Evolutionary conservation across 1,140 invertebrate species (phyloP).

Genomic region (Aleiodes sp.): DNA sequence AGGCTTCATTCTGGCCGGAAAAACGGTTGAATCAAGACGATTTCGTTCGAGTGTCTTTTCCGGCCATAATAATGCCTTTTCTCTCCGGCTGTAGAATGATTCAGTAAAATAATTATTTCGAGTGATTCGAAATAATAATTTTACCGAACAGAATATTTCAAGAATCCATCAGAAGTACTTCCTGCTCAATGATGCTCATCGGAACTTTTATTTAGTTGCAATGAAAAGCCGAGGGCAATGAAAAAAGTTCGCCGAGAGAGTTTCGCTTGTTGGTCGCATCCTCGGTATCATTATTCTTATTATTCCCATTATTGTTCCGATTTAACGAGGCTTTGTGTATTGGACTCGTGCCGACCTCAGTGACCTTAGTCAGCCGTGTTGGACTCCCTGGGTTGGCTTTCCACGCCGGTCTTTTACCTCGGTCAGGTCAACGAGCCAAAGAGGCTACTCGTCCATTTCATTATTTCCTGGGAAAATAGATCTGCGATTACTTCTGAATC

Average conservation of each 20-base stretch:
- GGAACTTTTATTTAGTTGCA: too few species aligned
- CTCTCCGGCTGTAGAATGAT: too few species aligned
- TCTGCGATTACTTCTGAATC: conserved; percentile 11
- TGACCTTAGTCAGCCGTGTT: conserved; percentile 33
- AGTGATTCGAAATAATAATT: too few species aligned
- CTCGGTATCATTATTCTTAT: conserved; percentile 33
- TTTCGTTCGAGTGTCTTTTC: too few species aligned
- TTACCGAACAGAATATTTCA: too few species aligned
- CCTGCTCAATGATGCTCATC: too few species aligned
- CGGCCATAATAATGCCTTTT: too few species aligned
- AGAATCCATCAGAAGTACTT: too few species aligned
- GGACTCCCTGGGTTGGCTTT: conserved; percentile 32
- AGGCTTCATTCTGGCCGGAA: too few species aligned
- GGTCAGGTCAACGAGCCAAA: conserved; percentile 17
- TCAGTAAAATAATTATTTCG: too few species aligned
- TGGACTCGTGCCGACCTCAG: conserved; percentile 38
- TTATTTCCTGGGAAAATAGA: conserved; percentile 31
- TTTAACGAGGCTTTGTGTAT: conserved; percentile 46
- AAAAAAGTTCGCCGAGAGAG: background rate
- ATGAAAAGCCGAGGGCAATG: background rate
- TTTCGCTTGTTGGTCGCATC: background rate
- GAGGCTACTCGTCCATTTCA: background rate
- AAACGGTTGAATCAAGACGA: too few species aligned
- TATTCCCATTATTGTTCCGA: conserved; percentile 39
- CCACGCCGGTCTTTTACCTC: conserved; percentile 30